phyloP scores from a whole-genome alignment of 2,113 vertebrate species.

The Chaenocephalus aceratus region DNA sequence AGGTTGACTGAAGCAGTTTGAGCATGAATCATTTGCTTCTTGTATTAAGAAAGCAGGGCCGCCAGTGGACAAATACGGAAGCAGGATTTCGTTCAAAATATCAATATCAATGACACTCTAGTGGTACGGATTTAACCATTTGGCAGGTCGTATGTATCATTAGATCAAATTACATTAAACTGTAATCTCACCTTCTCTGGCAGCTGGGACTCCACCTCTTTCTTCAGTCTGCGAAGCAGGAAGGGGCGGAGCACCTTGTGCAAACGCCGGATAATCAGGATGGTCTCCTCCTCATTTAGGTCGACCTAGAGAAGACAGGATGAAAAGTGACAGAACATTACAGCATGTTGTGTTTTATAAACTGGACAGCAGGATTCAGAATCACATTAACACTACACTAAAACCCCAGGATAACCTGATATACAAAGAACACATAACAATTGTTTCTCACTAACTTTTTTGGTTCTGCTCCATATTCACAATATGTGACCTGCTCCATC shows the following conservation, averaged over 20 bases:
- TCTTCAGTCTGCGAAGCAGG: slow-evolving; percentile 94
- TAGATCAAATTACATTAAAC: too few species aligned
- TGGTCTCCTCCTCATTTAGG: slow-evolving; percentile 98
- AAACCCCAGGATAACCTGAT: background rate
- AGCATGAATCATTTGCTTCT: too few species aligned
- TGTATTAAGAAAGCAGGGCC: too few species aligned
- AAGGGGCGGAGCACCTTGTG: slow-evolving; percentile 98
- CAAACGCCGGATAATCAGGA: slow-evolving; percentile 96
- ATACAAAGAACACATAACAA: too few species aligned
- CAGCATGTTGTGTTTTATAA: background rate
- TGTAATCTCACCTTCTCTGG: slow-evolving; percentile 91
- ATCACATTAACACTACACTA: background rate
- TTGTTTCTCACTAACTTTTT: too few species aligned
- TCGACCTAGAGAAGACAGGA: slow-evolving; percentile 87
- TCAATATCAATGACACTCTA: too few species aligned
- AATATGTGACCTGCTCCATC: background rate
- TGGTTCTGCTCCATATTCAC: background rate
- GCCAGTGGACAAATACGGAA: too few species aligned
- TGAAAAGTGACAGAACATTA: background rate
- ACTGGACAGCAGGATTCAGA: background rate
- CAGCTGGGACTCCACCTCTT: slow-evolving; percentile 98
- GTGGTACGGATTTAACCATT: too few species aligned
- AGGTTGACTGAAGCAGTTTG: too few species aligned
- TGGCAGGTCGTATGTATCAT: too few species aligned
- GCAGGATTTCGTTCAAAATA: too few species aligned